Percentiles rank a stretch among this genome's conserved stretches.
phyloP scores from a whole-genome alignment of 1,140 invertebrate genomes.

The Sarcophaga peregrina region DNA sequence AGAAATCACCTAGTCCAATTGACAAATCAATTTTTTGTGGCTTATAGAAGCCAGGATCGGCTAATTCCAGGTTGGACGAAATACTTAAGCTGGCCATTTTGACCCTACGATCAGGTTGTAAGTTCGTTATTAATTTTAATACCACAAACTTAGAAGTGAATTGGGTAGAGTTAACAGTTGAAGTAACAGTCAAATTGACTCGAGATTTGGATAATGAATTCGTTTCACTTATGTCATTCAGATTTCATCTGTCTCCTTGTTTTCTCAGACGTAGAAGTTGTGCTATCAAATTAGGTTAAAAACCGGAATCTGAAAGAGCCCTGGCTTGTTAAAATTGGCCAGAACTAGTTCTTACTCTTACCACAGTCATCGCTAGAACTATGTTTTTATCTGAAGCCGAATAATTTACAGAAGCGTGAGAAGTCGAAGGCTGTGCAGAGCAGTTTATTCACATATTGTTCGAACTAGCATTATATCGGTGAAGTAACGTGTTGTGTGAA shows the following conservation, averaged over 20 bases:
- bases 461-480: conserved; percentile 5
- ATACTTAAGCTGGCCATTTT: conserved; percentile 42
- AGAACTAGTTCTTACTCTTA: background rate
- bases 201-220: background rate
- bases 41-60: conserved; percentile 52
- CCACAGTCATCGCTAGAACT: conserved; percentile 33
- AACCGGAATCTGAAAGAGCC: conserved; percentile 37
- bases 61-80: conserved; percentile 49
- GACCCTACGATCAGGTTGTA: conserved; percentile 19
- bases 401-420: background rate
- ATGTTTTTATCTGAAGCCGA: conserved; percentile 1
- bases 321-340: conserved; percentile 23
- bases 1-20: too few relatives aligned
- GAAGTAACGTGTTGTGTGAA: conserved; percentile 32
- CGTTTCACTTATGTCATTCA: conserved; percentile 9
- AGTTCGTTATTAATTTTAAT: conserved; percentile 3
- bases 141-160: conserved; percentile 24
- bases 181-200: background rate
- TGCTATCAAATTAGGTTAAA: conserved; percentile 35
- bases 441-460: too few relatives aligned
- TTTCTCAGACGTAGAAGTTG: conserved; percentile 8
- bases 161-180: background rate
- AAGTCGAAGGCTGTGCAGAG: background rate
- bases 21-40: background rate
- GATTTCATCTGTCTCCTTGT: background rate